Conservation (phyloP, 2,888 invertebrate species). For the Platerodrilus igneus region DNA sequence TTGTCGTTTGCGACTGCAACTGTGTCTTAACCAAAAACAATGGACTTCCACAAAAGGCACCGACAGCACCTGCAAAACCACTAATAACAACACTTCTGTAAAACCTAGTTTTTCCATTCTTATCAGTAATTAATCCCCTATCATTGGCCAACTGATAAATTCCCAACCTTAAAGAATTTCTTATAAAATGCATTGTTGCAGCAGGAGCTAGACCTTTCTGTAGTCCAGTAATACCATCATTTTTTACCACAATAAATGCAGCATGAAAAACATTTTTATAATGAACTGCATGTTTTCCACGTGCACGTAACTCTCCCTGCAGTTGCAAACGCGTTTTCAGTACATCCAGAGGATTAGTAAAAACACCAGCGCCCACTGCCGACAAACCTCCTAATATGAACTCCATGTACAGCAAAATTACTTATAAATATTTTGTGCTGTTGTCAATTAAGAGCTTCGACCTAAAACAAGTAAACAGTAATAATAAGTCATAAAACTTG, state of each 20-base stretch:
- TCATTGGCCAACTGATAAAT: slow-evolving; percentile 60
- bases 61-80: slow-evolving; percentile 61
- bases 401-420: too few species aligned
- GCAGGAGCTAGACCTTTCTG: slow-evolving; percentile 83
- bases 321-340: slow-evolving; percentile 84
- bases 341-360: slow-evolving; percentile 86
- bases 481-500: too few species aligned
- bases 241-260: slow-evolving; percentile 69
- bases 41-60: slow-evolving; percentile 70
- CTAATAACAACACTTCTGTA: slow-evolving; percentile 51
- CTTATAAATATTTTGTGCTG: too few species aligned
- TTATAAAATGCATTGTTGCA: slow-evolving; percentile 78
- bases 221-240: slow-evolving; percentile 74
- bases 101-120: slow-evolving; percentile 52
- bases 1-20: slow-evolving; percentile 69
- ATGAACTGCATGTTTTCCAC: slow-evolving; percentile 56
- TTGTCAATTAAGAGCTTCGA: too few species aligned
- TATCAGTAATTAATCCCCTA: slow-evolving; percentile 57
- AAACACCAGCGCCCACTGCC: slow-evolving; percentile 62
- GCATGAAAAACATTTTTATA: slow-evolving; percentile 80
- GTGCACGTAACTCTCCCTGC: slow-evolving; percentile 56
- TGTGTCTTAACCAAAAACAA: slow-evolving; percentile 84
- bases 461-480: too few species aligned
- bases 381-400: slow-evolving; percentile 53
- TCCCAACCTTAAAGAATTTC: slow-evolving; percentile 63